Conservation (phyloP, 1,140 invertebrate species). For the Lerema accius region DNA sequence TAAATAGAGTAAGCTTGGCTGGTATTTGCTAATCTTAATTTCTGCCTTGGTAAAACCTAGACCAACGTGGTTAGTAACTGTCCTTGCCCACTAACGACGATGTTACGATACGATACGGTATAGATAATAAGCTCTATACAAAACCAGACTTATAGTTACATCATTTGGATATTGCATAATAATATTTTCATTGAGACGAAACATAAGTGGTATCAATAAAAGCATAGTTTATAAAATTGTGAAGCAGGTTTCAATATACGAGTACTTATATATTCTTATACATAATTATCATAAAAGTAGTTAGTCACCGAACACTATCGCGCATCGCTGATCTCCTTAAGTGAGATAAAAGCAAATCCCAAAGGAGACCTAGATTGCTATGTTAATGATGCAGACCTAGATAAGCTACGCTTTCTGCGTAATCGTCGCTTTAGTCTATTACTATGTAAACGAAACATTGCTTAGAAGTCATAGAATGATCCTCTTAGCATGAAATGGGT, state of each 20-base stretch:
- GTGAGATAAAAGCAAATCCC: too few relatives aligned
- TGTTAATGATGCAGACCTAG: background rate
- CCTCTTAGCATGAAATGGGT: background rate
- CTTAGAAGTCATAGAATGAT: background rate
- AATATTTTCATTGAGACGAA: too few relatives aligned
- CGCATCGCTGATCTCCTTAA: too few relatives aligned
- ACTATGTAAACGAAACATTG: background rate
- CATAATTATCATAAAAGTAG: too few relatives aligned
- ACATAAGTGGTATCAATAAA: too few relatives aligned
- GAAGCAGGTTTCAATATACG: too few relatives aligned
- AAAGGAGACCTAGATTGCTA: background rate
- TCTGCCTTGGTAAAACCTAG: conserved; percentile 1
- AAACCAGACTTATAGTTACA: too few relatives aligned
- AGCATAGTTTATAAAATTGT: too few relatives aligned
- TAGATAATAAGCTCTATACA: too few relatives aligned
- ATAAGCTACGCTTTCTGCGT: background rate
- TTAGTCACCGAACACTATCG: too few relatives aligned
- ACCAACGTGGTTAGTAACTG: background rate
- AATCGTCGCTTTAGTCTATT: background rate
- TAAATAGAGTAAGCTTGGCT: conserved; percentile 1
- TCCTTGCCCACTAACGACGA: background rate
- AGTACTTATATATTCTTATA: too few relatives aligned
- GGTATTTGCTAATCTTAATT: conserved; percentile 1
- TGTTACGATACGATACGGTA: background rate
- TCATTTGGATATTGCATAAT: too few relatives aligned